Base-by-base conservation (phyloP, 2,797 vertebrate genomes). In the Steatocranus sp. region DNA sequence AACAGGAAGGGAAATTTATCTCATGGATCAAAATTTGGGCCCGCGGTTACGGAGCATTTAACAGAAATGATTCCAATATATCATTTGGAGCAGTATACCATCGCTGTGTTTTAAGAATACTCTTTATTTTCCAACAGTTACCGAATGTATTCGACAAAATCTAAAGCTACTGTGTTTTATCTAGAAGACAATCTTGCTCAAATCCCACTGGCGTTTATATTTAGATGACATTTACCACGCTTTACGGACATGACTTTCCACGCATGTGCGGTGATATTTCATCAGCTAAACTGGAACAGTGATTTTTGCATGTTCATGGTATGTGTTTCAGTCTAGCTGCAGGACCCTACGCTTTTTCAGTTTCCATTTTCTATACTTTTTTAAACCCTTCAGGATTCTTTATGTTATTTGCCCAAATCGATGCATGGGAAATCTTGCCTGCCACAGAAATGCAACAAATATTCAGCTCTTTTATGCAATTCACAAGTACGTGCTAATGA, bases 341-440 rank as follows among this genome's bases (percentile, higher is more conserved):
- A 18, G 48, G 9, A 63, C 75, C 90, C 88, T 76, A 90, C 92
- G 6, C 84, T 14, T 75, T 91, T 82, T 92, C 91, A 87, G 86
- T 93, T 94, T 94, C 88, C 30, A 34, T 63, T 89, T 85, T 90
- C 83, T 73, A 11, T 36, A 25, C 78, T 18, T 78, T 85, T 82
- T 89, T 68, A 80, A 68, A 74, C 7, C 20, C 82, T 56, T 85
- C 36, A 11, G 18, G 23, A 83, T 66, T 63, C 14, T 46, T 85
- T 75, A 41, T 75, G 23, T 41, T 70, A 77, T 90, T 54, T 77
- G 38, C 53, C 58, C 27, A 9, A 20, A 73, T 78, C 27, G 66
- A 70, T 81, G 25, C 41, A 48, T 25, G 80, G 34, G 76, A 82
- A 56, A 51, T 32, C 56, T 41, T 14, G 17, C 32, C 48, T 73